Percentiles rank a stretch among this genome's conserved stretches.
phyloP scores from a whole-genome alignment of 1,140 invertebrate genomes.

The Rhizoglyphus robini region DNA sequence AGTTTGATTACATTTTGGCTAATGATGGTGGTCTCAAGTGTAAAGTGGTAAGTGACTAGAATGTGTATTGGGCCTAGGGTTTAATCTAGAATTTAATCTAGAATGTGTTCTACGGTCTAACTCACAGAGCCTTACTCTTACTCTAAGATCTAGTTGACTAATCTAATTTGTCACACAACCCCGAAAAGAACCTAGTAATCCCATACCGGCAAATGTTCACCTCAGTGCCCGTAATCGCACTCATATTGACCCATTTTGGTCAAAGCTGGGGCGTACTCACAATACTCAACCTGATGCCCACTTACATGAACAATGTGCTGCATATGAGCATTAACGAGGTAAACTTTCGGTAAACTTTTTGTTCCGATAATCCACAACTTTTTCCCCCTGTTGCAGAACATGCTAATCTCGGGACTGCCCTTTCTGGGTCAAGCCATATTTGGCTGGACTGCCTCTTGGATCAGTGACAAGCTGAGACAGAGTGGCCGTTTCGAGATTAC shows the following conservation, averaged over 20 bases:
- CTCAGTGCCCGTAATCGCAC: conserved; percentile 76
- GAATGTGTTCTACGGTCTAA: too few species aligned
- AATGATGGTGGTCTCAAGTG: conserved; percentile 24
- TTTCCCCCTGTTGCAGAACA: conserved; percentile 41
- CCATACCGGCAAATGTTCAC: conserved; percentile 66
- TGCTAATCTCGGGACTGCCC: conserved; percentile 42
- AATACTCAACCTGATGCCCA: conserved; percentile 79
- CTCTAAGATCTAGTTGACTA: too few species aligned
- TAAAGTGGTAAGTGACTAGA: conserved; percentile 22
- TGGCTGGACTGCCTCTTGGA: conserved; percentile 36
- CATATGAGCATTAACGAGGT: conserved; percentile 73
- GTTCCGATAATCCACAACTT: neutral
- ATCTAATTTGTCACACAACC: too few species aligned
- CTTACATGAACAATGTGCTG: conserved; percentile 79
- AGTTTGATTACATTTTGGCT: conserved; percentile 41
- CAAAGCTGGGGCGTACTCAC: conserved; percentile 92
- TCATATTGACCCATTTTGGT: conserved; percentile 71
- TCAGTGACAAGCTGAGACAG: conserved; percentile 37
- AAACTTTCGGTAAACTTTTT: conserved; percentile 25
- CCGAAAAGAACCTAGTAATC: conserved; percentile 39
- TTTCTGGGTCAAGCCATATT: conserved; percentile 41
- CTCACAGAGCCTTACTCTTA: too few species aligned
- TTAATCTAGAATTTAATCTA: neutral
- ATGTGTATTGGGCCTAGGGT: too few species aligned
- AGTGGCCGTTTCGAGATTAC: conserved; percentile 18